These are phyloP conservation scores for Parazoanthus atlanticus DNA, from an alignment of 92 coral and sea anemone species.

Conservation along the genomic window DNA sequence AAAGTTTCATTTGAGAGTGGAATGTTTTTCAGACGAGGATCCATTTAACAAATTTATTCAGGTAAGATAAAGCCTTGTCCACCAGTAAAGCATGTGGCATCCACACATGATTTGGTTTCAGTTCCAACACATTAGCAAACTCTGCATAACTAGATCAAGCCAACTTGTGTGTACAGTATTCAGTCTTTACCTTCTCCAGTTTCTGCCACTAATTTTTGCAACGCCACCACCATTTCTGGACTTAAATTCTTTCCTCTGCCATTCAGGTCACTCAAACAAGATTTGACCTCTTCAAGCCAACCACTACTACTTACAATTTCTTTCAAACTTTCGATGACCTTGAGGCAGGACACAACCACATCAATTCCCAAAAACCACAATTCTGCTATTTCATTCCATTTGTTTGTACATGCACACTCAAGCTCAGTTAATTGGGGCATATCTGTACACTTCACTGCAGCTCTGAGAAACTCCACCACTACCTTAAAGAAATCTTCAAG, in stretches of 20 bases:
- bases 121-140: too few species aligned
- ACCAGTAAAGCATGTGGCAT: too few species aligned
- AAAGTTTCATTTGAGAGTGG: too few species aligned
- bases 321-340: constrained; percentile 27
- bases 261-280: neutral
- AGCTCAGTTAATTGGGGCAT: neutral
- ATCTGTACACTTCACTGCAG: constrained; percentile 26
- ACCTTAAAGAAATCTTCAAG: constrained; percentile 46
- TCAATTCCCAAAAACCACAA: constrained; percentile 89
- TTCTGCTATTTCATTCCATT: constrained; percentile 76
- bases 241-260: neutral
- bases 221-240: constrained; percentile 6
- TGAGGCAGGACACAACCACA: constrained; percentile 53
- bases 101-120: too few species aligned
- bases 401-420: constrained; percentile 23
- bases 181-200: neutral
- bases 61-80: too few species aligned
- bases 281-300: constrained; percentile 58
- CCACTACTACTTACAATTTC: constrained; percentile 52
- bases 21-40: too few species aligned
- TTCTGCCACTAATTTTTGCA: constrained; percentile 27
- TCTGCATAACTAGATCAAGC: too few species aligned
- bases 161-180: neutral
- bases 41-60: too few species aligned
- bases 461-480: constrained; percentile 61